Percentiles rank a stretch among this genome's conserved stretches.
Evolutionary conservation across 2,888 invertebrate species (phyloP).

Genomic region (Mythimna loreyi): DNA sequence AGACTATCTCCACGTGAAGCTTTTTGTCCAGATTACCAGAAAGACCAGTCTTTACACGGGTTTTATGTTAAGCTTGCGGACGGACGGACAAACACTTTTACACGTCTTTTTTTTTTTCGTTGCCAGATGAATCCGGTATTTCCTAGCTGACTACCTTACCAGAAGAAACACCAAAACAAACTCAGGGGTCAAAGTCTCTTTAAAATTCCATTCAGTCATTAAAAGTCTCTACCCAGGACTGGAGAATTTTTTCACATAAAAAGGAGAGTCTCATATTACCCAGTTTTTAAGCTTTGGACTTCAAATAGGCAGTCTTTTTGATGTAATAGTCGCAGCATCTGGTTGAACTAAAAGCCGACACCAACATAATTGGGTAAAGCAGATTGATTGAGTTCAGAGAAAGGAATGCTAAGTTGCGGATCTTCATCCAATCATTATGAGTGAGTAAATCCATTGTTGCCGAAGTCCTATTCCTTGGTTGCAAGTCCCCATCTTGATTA

Average conservation of each 20-base stretch:
- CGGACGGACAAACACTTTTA: too few species aligned
- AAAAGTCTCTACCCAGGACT: not conserved
- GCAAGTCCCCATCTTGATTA: constrained; percentile 4
- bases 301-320: not conserved
- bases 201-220: too few species aligned
- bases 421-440: not conserved
- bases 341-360: not conserved
- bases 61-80: too few species aligned
- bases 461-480: not conserved
- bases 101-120: too few species aligned
- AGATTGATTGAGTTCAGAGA: not conserved
- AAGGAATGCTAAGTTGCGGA: not conserved
- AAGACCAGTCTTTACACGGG: too few species aligned
- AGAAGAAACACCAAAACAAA: too few species aligned
- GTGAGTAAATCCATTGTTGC: not conserved
- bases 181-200: too few species aligned
- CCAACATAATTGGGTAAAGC: not conserved
- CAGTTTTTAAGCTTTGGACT: not conserved
- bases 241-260: too few species aligned
- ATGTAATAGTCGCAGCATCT: not conserved
- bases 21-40: too few species aligned
- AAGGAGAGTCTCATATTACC: not conserved
- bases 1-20: not conserved
- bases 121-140: too few species aligned
- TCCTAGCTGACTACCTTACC: too few species aligned